These are phyloP conservation scores for Xyrichtys novacula DNA, from an alignment of 2,797 vertebrate species.

Conservation along the genomic window DNA sequence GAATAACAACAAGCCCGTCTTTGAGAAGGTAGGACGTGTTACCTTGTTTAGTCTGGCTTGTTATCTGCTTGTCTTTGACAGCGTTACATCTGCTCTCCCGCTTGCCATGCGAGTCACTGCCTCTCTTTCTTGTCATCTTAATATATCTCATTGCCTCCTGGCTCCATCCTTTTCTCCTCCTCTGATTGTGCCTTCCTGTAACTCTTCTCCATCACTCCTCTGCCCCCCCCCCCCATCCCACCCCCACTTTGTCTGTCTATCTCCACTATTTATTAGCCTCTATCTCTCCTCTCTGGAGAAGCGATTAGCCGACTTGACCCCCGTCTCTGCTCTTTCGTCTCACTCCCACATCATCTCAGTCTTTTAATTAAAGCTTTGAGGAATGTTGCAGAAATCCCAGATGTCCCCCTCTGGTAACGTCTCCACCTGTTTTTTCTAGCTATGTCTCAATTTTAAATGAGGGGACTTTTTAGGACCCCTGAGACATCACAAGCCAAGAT, in stretches of 20 bases:
- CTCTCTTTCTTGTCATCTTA: not conserved
- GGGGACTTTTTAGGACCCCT: constrained; percentile 56
- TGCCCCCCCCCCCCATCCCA: constrained; percentile 28
- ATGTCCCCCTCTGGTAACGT: constrained; percentile 52
- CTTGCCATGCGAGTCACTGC: not conserved
- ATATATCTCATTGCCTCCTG: not conserved
- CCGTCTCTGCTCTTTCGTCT: constrained; percentile 62
- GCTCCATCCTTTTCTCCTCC: constrained; percentile 12
- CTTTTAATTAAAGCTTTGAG: constrained; percentile 83
- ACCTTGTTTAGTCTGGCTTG: constrained; percentile 14
- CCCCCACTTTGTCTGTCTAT: constrained; percentile 54
- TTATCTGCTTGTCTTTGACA: constrained; percentile 17
- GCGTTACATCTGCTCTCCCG: constrained; percentile 4
- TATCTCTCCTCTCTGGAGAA: constrained; percentile 73
- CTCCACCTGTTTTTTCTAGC: constrained; percentile 58
- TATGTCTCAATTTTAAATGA: constrained; percentile 77
- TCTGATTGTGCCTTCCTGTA: not conserved
- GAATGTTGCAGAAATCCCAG: constrained; percentile 65
- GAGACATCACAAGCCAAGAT: constrained; percentile 59
- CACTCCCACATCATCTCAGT: constrained; percentile 70
- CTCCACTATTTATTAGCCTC: constrained; percentile 62
- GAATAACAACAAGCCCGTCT: constrained; percentile 94
- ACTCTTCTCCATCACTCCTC: constrained; percentile 34
- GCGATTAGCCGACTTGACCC: constrained; percentile 77
- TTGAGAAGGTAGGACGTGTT: constrained; percentile 86